These are phyloP conservation scores for Semnornis frantzii DNA, from an alignment of 2,113 vertebrate species.

Conservation along the genomic window DNA sequence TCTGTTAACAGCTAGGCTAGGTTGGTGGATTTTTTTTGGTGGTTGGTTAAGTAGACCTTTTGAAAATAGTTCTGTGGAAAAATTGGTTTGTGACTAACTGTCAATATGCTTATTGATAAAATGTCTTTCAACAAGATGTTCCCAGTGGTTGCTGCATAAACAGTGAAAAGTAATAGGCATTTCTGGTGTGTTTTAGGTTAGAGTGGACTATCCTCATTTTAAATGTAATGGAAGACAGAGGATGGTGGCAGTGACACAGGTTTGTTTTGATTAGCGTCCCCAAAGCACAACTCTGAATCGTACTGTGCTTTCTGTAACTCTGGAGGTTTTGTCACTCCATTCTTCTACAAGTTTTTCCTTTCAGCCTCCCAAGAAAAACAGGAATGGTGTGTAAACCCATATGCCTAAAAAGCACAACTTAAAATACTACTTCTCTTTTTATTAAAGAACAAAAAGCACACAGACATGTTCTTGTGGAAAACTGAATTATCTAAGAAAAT, in stretches of 20 bases:
- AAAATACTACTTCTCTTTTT: constrained; percentile 27
- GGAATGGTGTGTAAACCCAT: background rate
- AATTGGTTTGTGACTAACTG: background rate
- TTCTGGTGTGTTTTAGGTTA: background rate
- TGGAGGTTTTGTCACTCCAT: background rate
- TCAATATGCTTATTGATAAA: background rate
- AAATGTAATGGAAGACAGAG: background rate
- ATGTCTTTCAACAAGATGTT: background rate
- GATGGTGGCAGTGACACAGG: background rate
- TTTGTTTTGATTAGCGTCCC: background rate
- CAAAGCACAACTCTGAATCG: background rate
- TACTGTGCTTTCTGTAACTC: background rate
- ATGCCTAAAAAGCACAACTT: constrained; percentile 6
- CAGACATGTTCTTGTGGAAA: constrained; percentile 47
- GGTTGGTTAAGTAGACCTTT: background rate
- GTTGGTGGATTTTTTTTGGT: no score
- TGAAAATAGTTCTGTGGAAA: background rate
- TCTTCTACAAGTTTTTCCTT: background rate
- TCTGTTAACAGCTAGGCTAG: background rate
- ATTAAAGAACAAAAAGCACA: background rate
- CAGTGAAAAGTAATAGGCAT: background rate
- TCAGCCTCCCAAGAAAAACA: background rate
- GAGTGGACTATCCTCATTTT: background rate
- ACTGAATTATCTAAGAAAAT: constrained; percentile 70
- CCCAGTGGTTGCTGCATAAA: background rate